Evolutionary conservation across 2,888 invertebrate genomes (phyloP), one percentile per base, ranked within the genome.

Genomic region (Podabrus alpinus): DNA sequence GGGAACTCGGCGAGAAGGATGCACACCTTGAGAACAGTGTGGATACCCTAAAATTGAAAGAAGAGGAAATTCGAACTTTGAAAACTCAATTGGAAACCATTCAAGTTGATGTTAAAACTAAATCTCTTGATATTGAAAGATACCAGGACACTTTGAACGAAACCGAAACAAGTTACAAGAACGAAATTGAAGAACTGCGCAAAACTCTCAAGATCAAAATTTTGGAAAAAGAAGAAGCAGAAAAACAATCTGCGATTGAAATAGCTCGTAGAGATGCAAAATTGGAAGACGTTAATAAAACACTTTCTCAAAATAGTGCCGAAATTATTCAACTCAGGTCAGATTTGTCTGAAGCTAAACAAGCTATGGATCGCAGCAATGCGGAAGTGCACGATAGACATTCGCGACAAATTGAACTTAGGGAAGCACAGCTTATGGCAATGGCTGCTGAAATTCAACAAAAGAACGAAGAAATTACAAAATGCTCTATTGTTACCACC

Each of bases 1-100:
- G 85, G 83, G 85, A 86, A 73, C 86, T 90, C 16, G 91, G 90
- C 84, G 88, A 88, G 75, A 90, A 89, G 88, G 85, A 88, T 75
- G 86, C 88, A 83, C 91, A 91, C 82, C 83, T 90, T 77, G 91
- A 91, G 85, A 88, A 88, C 79, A 80, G 87, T 73, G 86, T 87
- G 83, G 90, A 89, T 78, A 82, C 82, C 3, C 88, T 88, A 79
- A 87, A 84, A 66, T 15, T 78, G 9, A 83, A 83, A 75, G 83
- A 83, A 13, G 75, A 81, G 9, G 80, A 81, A 73, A 78, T 85
- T 59, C 79, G 85, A 76, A 80, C 81, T 19, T 82, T 89, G 21
- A 85, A 86, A 77, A 86, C 86, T 59, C 82, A 86, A 7, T 83
- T 87, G 19, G 84, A 83, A 61, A 82, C 83, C 9, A 82, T 87